Percentiles rank a stretch among this genome's conserved stretches.
These are phyloP conservation scores for Bombus vancouverensis DNA, from an alignment of 1,140 invertebrate genomes.

Conservation along the genomic window DNA sequence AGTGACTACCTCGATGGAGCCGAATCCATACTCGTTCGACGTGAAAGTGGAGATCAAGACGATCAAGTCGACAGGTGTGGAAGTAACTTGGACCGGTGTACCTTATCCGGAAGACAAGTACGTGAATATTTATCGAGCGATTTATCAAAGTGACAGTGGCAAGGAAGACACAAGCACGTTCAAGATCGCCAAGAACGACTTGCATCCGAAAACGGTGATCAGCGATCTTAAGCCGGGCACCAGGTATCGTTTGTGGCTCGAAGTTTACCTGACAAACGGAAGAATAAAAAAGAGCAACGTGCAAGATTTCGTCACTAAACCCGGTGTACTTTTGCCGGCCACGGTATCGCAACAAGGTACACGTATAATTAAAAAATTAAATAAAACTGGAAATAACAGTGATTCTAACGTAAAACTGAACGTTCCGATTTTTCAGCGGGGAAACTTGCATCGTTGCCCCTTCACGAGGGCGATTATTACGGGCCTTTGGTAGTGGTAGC, in stretches of 20 bases:
- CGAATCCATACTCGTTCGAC: slow-evolving; percentile 91
- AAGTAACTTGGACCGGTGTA: slow-evolving; percentile 91
- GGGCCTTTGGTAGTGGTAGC: slow-evolving; percentile 93
- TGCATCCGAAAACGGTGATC: slow-evolving; percentile 87
- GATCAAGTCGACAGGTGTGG: slow-evolving; percentile 89
- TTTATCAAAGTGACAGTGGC: slow-evolving; percentile 89
- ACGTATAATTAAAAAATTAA: too few species aligned
- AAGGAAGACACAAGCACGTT: slow-evolving; percentile 92
- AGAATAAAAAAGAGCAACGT: slow-evolving; percentile 94
- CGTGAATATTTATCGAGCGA: slow-evolving; percentile 94
- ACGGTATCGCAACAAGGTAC: slow-evolving; percentile 83
- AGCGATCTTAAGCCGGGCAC: slow-evolving; percentile 90
- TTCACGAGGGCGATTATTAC: slow-evolving; percentile 90
- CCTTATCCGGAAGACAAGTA: slow-evolving; percentile 94
- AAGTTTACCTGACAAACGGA: slow-evolving; percentile 94
- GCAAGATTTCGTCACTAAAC: slow-evolving; percentile 92
- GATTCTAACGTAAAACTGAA: background rate
- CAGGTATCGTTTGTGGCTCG: slow-evolving; percentile 92
- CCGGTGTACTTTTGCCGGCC: slow-evolving; percentile 84
- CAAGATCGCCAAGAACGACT: slow-evolving; percentile 91
- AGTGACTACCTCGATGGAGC: slow-evolving; percentile 74
- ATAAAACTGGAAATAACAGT: background rate
- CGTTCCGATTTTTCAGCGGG: slow-evolving; percentile 75
- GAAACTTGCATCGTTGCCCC: slow-evolving; percentile 85
- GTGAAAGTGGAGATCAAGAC: slow-evolving; percentile 89